A percentile compares a stretch with the other conserved stretches of the same genome.
Evolutionary conservation across 2,113 vertebrate genomes (phyloP).

Genomic region (Oreocharis arfaki): DNA sequence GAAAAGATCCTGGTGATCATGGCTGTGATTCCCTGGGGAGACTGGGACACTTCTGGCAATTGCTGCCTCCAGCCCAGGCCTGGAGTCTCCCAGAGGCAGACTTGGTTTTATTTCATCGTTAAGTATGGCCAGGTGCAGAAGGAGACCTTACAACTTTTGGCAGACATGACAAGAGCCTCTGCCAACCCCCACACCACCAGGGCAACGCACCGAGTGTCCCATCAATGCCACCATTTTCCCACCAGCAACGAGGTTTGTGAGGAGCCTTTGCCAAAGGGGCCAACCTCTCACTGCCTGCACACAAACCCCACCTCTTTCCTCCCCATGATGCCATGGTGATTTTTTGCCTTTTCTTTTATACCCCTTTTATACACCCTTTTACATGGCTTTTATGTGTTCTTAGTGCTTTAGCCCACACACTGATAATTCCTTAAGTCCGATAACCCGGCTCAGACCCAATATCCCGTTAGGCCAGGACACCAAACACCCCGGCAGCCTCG

Average conservation of each 20-base stretch:
- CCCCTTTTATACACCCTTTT: too few species aligned
- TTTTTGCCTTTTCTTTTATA: too few species aligned
- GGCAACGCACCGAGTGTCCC: background rate
- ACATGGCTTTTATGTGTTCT: too few species aligned
- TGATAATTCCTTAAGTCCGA: too few species aligned
- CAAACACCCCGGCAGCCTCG: too few species aligned
- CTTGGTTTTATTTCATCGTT: background rate
- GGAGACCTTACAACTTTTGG: background rate
- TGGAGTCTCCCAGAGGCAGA: background rate
- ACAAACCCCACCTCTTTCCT: background rate
- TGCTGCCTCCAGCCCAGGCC: background rate
- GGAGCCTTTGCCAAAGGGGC: background rate
- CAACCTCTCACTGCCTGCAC: fast-evolving
- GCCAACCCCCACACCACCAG: background rate
- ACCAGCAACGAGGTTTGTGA: background rate
- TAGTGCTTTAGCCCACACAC: too few species aligned
- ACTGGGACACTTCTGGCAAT: background rate
- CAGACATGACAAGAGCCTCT: background rate
- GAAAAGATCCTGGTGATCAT: background rate
- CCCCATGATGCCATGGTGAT: too few species aligned
- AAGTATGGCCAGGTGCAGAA: background rate
- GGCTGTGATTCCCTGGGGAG: background rate
- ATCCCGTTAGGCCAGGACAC: too few species aligned
- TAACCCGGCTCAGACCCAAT: too few species aligned
- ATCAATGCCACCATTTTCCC: background rate